Conservation (phyloP, 2,888 invertebrate species). For the Mylabris sibirica region DNA sequence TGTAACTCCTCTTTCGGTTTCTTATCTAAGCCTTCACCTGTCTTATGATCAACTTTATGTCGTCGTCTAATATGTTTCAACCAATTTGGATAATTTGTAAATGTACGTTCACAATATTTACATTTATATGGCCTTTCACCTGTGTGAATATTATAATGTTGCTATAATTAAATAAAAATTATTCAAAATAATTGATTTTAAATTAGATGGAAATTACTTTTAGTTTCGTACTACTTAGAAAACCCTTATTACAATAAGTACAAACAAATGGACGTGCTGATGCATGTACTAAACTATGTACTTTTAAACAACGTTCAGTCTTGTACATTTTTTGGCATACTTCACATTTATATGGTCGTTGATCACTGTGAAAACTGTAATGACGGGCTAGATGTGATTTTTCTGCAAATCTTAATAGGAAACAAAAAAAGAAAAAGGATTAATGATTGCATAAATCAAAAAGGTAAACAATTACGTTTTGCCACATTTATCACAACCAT, state of each 20-base stretch:
- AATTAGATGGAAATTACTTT: slow-evolving; percentile 50
- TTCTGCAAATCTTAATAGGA: slow-evolving; percentile 58
- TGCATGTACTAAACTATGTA: slow-evolving; percentile 65
- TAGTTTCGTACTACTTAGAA: slow-evolving; percentile 66
- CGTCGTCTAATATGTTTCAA: slow-evolving; percentile 67
- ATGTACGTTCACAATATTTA: slow-evolving; percentile 65
- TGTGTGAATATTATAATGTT: slow-evolving; percentile 68
- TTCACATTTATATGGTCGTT: slow-evolving; percentile 60
- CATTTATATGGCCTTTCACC: slow-evolving; percentile 67
- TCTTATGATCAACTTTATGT: slow-evolving; percentile 62
- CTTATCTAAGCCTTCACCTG: slow-evolving; percentile 50
- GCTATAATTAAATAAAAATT: slow-evolving; percentile 50
- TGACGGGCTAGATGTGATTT: slow-evolving; percentile 60
- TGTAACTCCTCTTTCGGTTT: slow-evolving; percentile 41
- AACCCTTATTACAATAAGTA: slow-evolving; percentile 66
- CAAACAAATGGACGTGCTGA: slow-evolving; percentile 66
- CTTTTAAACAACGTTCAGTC: slow-evolving; percentile 67
- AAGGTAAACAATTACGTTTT: slow-evolving; percentile 52
- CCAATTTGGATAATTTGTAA: slow-evolving; percentile 68
- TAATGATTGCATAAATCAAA: background rate
- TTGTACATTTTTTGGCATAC: slow-evolving; percentile 66
- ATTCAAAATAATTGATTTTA: background rate
- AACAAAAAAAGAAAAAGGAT: background rate
- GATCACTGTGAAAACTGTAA: slow-evolving; percentile 59
- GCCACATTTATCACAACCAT: slow-evolving; percentile 64